These are phyloP conservation scores for Atherinomorus stipes DNA, from an alignment of 2,113 vertebrate genomes.

Conservation along the genomic window DNA sequence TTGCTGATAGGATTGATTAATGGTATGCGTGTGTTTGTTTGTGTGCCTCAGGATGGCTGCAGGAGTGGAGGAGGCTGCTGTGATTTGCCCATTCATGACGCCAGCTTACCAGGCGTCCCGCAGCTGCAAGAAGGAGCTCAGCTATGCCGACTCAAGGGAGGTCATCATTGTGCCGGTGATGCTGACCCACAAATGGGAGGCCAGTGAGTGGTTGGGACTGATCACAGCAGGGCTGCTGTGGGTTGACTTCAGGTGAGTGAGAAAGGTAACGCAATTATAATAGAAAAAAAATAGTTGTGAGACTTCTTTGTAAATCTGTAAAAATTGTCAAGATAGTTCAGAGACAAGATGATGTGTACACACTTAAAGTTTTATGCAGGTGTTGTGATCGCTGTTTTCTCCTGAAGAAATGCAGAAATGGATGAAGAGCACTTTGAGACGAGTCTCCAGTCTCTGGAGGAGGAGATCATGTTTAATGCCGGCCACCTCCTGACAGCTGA, in stretches of 20 bases:
- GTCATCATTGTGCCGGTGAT: constrained; percentile 60
- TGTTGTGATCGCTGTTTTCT: not conserved
- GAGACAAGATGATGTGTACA: no score
- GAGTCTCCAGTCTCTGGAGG: constrained; percentile 63
- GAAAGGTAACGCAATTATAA: no score
- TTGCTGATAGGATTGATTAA: not conserved
- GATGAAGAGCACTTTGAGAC: constrained; percentile 63
- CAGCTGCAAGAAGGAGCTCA: constrained; percentile 74
- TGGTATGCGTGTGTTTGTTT: not conserved
- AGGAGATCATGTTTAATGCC: constrained; percentile 66
- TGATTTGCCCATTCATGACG: constrained; percentile 68
- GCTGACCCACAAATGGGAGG: constrained; percentile 68
- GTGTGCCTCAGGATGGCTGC: constrained; percentile 62
- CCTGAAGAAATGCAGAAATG: constrained; percentile 45
- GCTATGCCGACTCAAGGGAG: constrained; percentile 57
- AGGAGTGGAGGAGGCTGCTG: constrained; percentile 66
- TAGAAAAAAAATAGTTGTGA: no score
- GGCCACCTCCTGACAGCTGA: constrained; percentile 51
- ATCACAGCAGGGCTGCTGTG: constrained; percentile 67
- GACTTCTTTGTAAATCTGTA: no score
- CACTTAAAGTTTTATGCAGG: no score
- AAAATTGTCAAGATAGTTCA: no score
- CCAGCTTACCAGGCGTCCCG: constrained; percentile 68
- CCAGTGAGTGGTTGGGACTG: constrained; percentile 74
- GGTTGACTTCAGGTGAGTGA: constrained; percentile 72